phyloP scores from a whole-genome alignment of 2,113 vertebrate genomes.

The Arothron firmamentum region DNA sequence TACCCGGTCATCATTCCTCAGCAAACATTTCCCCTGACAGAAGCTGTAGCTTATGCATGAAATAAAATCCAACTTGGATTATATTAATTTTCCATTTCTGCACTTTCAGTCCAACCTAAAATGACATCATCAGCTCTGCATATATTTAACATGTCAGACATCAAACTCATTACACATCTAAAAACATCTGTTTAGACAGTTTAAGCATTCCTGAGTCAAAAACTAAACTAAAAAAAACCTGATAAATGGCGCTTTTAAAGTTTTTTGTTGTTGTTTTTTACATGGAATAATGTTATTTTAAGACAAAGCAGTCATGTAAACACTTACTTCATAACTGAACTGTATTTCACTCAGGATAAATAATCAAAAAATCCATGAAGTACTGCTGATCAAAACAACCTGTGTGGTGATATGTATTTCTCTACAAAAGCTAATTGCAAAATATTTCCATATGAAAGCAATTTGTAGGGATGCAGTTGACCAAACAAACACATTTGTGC shows the following conservation, averaged over 20 bases:
- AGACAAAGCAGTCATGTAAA: too few species aligned
- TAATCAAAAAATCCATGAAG: slow-evolving; percentile 8
- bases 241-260: slow-evolving; percentile 27
- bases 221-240: slow-evolving; percentile 8
- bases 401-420: not conserved
- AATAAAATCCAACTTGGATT: too few species aligned
- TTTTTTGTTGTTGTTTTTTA: not conserved
- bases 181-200: slow-evolving; percentile 23
- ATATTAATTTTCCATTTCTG: slow-evolving; percentile 2
- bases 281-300: too few species aligned
- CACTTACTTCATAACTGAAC: not conserved
- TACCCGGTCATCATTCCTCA: too few species aligned
- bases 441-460: slow-evolving; percentile 13
- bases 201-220: slow-evolving; percentile 18
- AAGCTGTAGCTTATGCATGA: too few species aligned
- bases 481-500: slow-evolving; percentile 1
- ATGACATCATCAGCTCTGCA: slow-evolving; percentile 6
- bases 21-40: too few species aligned
- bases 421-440: not conserved
- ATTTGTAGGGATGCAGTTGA: slow-evolving; percentile 18
- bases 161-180: slow-evolving; percentile 18
- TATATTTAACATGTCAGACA: not conserved
- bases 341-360: not conserved
- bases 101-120: not conserved
- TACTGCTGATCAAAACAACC: not conserved